Evolutionary conservation across 2,113 vertebrate genomes (phyloP), one percentile per base, ranked within the genome.

Genomic region (Nyctibius bracteatus): DNA sequence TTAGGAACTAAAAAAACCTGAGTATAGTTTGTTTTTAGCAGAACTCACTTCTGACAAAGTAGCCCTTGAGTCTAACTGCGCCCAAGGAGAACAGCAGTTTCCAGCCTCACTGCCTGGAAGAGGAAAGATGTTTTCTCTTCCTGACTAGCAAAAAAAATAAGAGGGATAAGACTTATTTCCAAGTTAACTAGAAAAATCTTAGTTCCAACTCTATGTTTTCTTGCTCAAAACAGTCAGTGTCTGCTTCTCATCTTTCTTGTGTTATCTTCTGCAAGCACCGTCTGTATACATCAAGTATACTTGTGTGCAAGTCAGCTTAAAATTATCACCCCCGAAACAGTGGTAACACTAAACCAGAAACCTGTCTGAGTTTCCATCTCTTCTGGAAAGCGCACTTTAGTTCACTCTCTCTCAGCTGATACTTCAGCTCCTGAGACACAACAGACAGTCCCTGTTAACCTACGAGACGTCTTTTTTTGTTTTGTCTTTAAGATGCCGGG

Each of bases 281-380:
- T 12, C 21, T 2, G 0, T 2, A 6, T 5, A 10, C 1, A 0
- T 13, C 30, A 2, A 13, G 7, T 1, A 6, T 0, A 43, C 6
- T 1, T 22, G 7, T 6, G 35, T 3, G 7, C 31, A 37, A 85
- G 8, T 43, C 5, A 22, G 13, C 35, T 79, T 52, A 33, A 43
- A 54, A 43, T 1, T 3, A 35, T 8, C 46, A 7, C 15, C 19
- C 66, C 46, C 2, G 2, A 37, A 70, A 14, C 30, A 44, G 46
- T 0, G 19, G 0, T 5, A 54, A 27, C 28, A 1, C 35, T 14
- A 20, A 65, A 33, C 2, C 7, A 30, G 52, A 66, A 54, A n/a
- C 5, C 41, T 30, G 23, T 13, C 10, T 5, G 35, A 31, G 24
- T 23, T 79, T 74, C 68, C 8, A 4, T 10, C 58, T 46, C 33